Conservation (phyloP, 2,113 vertebrate genomes). For the Tautogolabrus adspersus region DNA sequence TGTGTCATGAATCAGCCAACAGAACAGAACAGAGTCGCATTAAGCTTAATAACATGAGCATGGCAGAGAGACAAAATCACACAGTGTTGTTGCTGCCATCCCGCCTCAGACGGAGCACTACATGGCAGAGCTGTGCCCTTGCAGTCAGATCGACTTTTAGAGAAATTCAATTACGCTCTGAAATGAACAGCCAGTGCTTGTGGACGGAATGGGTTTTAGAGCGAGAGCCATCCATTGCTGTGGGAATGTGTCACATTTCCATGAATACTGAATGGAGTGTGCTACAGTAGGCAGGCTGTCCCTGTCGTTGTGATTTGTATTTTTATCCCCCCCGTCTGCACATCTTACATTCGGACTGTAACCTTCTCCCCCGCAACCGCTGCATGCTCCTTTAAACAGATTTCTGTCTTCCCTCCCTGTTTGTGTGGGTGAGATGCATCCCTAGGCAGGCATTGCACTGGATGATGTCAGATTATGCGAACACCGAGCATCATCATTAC, state of each 20-base stretch:
- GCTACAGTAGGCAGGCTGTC: constrained; percentile 62
- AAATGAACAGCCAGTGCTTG: constrained; percentile 66
- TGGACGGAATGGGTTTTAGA: constrained; percentile 52
- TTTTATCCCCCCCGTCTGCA: constrained; percentile 29
- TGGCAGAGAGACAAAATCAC: constrained; percentile 41
- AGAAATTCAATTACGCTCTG: constrained; percentile 68
- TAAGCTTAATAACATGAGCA: constrained; percentile 60
- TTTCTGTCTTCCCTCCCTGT: constrained; percentile 31
- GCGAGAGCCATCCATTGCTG: constrained; percentile 59
- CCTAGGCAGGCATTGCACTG: constrained; percentile 14
- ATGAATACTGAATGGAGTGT: constrained; percentile 73
- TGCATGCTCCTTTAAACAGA: constrained; percentile 40
- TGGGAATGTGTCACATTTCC: constrained; percentile 68
- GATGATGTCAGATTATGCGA: constrained; percentile 53
- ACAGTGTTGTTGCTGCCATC: constrained; percentile 7
- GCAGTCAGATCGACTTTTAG: constrained; percentile 57
- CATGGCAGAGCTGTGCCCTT: constrained; percentile 48
- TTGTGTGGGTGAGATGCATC: constrained; percentile 43
- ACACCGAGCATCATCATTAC: constrained; percentile 37
- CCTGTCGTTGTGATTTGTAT: constrained; percentile 73
- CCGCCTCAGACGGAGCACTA: constrained; percentile 7
- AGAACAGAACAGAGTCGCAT: constrained; percentile 50
- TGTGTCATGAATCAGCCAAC: constrained; percentile 72
- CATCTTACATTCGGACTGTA: constrained; percentile 53
- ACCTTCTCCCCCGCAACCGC: constrained; percentile 50